Conservation (phyloP, 2,113 vertebrate species). For the Pseudorhombus dupliciocellatus region DNA sequence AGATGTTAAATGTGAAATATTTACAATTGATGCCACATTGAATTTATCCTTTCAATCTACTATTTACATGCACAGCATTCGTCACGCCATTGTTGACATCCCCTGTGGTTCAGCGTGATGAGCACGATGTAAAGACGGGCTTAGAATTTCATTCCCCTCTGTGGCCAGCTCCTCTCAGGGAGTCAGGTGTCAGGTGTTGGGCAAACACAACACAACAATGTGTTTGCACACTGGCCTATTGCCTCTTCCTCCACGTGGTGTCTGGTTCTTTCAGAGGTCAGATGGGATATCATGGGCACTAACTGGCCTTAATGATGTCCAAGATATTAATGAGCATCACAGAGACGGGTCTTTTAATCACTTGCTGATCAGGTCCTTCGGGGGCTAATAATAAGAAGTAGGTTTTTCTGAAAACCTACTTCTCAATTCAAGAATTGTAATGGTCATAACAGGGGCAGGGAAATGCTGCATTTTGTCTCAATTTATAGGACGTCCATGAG, state of each 20-base stretch:
- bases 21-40: neutral
- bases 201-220: too few species aligned
- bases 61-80: neutral
- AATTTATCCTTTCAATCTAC: neutral
- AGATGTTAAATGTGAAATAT: neutral
- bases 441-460: conserved; percentile 12
- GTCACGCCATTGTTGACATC: conserved; percentile 1
- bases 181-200: conserved; percentile 12
- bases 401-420: neutral
- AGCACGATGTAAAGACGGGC: neutral
- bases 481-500: conserved; percentile 7
- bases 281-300: conserved; percentile 14
- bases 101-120: neutral
- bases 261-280: conserved; percentile 30
- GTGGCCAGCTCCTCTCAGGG: neutral
- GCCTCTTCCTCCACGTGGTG: conserved; percentile 13
- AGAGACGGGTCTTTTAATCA: conserved; percentile 11
- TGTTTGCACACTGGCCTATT: conserved; percentile 19
- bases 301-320: conserved; percentile 7
- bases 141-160: conserved; percentile 11
- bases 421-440: neutral
- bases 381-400: conserved; percentile 30
- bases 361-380: conserved; percentile 17
- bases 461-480: neutral
- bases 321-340: conserved; percentile 23